Evolutionary conservation across 1,140 invertebrate species (phyloP), one percentile per base, ranked within the genome.

Genomic region (Polypedilum pembai): DNA sequence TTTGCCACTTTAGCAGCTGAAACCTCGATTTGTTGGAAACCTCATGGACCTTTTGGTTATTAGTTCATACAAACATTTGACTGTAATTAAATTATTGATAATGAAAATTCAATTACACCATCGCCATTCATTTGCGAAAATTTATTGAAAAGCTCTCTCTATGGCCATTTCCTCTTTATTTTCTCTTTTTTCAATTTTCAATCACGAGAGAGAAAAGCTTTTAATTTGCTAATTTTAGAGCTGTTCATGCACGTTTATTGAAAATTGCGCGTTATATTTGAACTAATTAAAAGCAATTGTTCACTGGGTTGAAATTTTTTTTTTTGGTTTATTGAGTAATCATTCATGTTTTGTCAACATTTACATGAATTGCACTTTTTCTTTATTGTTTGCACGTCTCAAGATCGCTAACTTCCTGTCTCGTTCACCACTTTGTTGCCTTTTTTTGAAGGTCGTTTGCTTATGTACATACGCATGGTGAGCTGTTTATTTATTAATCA

Each of bases 11-110:
- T 33, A 33, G 24, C 24, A 33, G 24, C 24, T 45, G 8, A 45
- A 45, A 45, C 41, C 15, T 45, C 41, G 8, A 45, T 45, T 45
- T 8, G 8, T 3, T 8, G 8, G 8, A 12, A 41, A 41, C 40
- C 15, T 15, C 41, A 33, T 33, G 24, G 24, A 33, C 24, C 45
- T 12, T 56, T n/a, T n/a, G 45, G 45, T n/a, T 56, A 56, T 56
- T 56, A 56, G 45, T 56, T 56, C 45, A 56, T 56, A n/a, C 45
- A 56, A 56, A 56, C n/a, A n/a, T 56, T 56, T 56, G 45, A n/a
- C 12, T 56, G 45, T 56, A 56, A 56, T 56, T 56, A n/a, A 56
- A 56, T 56, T 56, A 56, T 56, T 56, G n/a, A n/a, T 56, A 56
- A 56, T 56, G 45, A 56, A 56, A 56, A 56, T 56, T 56, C 45